These are phyloP conservation scores for Origma solitaria DNA, from an alignment of 2,113 vertebrate species.

Conservation along the genomic window DNA sequence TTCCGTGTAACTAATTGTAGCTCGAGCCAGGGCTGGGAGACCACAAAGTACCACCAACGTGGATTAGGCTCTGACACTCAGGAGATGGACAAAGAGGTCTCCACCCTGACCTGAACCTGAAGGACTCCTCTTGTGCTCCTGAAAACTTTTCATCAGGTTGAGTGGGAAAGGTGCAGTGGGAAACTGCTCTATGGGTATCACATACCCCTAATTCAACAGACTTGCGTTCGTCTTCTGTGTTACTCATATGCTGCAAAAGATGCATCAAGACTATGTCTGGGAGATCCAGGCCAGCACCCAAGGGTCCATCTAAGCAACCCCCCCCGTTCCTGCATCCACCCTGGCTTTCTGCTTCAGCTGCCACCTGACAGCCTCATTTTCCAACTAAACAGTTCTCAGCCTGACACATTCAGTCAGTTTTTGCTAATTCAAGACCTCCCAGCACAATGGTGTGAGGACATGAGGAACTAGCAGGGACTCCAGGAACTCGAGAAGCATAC, in stretches of 20 bases:
- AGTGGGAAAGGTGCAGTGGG: not conserved
- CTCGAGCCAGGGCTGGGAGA: accelerated
- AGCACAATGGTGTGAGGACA: not conserved
- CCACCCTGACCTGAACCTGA: not conserved
- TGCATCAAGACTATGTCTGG: not conserved
- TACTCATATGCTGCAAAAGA: not conserved
- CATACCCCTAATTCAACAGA: not conserved
- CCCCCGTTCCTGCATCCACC: not conserved
- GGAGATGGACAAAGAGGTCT: not conserved
- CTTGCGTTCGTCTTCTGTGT: not conserved
- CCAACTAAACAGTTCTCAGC: not conserved
- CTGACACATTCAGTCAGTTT: not conserved
- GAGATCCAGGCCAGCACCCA: not conserved
- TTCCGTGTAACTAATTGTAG: not conserved
- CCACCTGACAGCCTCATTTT: not conserved
- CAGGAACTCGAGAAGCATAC: accelerated
- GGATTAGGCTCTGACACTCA: not conserved
- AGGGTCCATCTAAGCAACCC: not conserved
- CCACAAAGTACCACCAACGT: not conserved
- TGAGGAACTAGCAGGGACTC: not conserved
- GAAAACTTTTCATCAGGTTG: not conserved
- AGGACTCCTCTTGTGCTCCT: not conserved
- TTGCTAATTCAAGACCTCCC: not conserved
- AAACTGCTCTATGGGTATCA: not conserved
- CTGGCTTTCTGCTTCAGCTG: not conserved